phyloP scores from a whole-genome alignment of 2,797 vertebrate genomes.

The Tolypeutes matacus region DNA sequence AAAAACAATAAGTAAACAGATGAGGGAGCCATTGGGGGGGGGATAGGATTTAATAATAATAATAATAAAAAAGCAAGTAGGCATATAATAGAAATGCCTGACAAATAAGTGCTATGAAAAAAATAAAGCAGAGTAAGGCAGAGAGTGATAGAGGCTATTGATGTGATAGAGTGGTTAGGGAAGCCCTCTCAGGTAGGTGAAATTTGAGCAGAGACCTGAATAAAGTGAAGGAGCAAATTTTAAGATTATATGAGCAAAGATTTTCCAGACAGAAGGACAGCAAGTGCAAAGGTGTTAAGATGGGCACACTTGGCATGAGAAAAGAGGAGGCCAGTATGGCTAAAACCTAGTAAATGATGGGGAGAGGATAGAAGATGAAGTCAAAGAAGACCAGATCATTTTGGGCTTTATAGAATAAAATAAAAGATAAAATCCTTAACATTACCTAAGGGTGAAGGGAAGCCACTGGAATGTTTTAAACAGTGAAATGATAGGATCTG shows the following conservation, averaged over 20 bases:
- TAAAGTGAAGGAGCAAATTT: background rate
- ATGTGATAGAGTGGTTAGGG: background rate
- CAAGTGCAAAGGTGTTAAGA: background rate
- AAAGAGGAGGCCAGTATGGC: background rate
- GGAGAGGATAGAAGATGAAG: background rate
- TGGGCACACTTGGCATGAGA: background rate
- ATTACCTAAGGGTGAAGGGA: background rate
- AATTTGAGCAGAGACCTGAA: background rate
- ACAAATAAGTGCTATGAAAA: background rate
- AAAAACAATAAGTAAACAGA: too few relatives aligned
- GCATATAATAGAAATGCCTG: background rate
- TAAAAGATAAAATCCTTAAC: background rate
- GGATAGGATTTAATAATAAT: too few relatives aligned
- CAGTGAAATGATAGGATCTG: background rate
- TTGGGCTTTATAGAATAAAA: background rate
- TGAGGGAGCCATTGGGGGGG: too few relatives aligned
- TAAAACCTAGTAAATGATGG: background rate
- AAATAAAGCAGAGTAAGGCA: conserved; percentile 17
- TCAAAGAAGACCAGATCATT: background rate
- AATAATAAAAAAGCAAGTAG: background rate
- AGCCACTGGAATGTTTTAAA: conserved; percentile 24
- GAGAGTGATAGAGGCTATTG: background rate
- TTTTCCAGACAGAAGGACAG: background rate
- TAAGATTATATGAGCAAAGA: background rate
- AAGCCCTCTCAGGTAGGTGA: background rate